Evolutionary conservation across 2,113 vertebrate species (phyloP).

Genomic region (Lagopus leucura): DNA sequence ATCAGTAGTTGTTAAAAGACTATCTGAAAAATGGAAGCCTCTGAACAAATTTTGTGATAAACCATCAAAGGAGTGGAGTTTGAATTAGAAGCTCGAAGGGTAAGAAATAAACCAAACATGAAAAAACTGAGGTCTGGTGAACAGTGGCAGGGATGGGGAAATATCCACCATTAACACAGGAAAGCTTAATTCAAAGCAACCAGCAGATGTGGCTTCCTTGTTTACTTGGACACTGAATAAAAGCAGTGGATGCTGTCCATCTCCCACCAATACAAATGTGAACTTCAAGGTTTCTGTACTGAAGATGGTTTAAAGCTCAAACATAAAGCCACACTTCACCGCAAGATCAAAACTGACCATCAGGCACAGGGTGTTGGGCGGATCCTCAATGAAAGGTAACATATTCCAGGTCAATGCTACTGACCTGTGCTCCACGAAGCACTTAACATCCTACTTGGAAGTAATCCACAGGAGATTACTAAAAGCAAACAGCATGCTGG

Average conservation of each 20-base stretch:
- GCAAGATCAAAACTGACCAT: background rate
- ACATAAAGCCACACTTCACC: background rate
- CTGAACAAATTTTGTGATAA: constrained; percentile 58
- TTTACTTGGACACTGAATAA: background rate
- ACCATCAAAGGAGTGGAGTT: constrained; percentile 22
- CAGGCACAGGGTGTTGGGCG: background rate
- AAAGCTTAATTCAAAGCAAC: constrained; percentile 23
- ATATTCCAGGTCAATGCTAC: background rate
- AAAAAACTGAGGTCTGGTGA: constrained; percentile 26
- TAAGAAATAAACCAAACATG: constrained; percentile 34
- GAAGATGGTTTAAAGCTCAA: background rate
- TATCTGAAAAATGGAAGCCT: constrained; percentile 38
- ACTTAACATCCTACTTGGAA: background rate
- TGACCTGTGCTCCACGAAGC: background rate
- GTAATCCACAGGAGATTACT: background rate
- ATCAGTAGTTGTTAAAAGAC: constrained; percentile 43
- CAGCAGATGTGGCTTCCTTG: background rate
- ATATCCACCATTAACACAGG: background rate
- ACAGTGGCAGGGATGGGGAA: background rate
- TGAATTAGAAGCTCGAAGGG: constrained; percentile 31
- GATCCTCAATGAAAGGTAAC: background rate
- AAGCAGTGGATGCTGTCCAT: background rate
- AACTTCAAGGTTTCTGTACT: background rate
- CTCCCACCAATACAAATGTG: background rate
- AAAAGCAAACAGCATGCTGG: accelerated